phyloP scores from a whole-genome alignment of 2,797 vertebrate species.

The Lutjanus argentimaculatus region DNA sequence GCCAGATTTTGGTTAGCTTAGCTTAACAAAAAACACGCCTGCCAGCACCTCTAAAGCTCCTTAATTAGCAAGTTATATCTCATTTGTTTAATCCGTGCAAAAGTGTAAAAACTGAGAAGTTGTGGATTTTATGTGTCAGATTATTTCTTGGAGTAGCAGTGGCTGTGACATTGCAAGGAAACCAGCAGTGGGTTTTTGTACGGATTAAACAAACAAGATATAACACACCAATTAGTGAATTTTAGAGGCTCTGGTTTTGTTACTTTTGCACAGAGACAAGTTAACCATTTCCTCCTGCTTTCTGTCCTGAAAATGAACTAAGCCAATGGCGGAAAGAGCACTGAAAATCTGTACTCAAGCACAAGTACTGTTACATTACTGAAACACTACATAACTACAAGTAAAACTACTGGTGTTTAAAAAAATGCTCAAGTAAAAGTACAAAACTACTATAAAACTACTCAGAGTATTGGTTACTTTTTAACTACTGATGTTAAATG shows the following conservation, averaged over 20 bases:
- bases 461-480: no score
- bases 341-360: no score
- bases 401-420: no score
- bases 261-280: background rate
- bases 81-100: background rate
- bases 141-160: constrained; percentile 17
- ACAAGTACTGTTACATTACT: no score
- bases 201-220: background rate
- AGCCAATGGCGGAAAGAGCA: background rate
- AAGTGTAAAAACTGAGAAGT: background rate
- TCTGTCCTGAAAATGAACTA: background rate
- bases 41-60: background rate
- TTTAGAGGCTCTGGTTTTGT: background rate
- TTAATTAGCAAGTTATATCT: background rate
- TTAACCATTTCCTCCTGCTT: background rate
- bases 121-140: background rate
- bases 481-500: no score
- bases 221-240: background rate
- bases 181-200: background rate
- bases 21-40: background rate
- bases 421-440: no score
- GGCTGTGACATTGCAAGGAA: constrained; percentile 6
- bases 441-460: no score
- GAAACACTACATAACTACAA: no score
- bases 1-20: background rate